These are phyloP conservation scores for Aphelenchoides fujianensis DNA, from an alignment of 1,140 invertebrate genomes.

Conservation along the genomic window DNA sequence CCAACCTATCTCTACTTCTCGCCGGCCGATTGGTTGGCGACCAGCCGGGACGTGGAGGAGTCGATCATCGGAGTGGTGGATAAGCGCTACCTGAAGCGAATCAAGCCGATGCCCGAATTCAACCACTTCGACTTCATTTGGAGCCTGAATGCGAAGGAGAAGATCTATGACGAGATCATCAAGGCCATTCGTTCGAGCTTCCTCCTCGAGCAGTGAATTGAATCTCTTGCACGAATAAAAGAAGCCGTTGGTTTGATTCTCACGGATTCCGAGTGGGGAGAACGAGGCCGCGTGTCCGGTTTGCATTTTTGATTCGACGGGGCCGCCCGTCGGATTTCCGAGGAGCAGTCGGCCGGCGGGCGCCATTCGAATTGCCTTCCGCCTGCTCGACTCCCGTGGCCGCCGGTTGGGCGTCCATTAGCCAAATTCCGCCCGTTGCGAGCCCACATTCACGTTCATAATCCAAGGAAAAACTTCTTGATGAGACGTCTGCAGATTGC, in stretches of 20 bases:
- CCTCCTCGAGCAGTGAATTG: background rate
- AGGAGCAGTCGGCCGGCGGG: background rate
- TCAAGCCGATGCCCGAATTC: conserved; percentile 39
- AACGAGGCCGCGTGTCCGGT: no score
- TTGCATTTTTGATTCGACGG: no score
- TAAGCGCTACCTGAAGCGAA: conserved; percentile 37
- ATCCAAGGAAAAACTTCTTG: no score
- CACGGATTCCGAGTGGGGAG: background rate
- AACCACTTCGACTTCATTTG: conserved; percentile 57
- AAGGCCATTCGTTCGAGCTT: background rate
- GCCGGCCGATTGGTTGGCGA: conserved; percentile 52
- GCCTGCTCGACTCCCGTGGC: background rate
- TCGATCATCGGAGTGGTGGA: conserved; percentile 28
- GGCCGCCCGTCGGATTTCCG: background rate
- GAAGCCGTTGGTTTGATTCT: background rate
- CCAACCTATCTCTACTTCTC: conserved; percentile 56
- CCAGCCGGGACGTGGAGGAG: conserved; percentile 45
- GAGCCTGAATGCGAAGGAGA: conserved; percentile 42
- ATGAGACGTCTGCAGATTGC: no score
- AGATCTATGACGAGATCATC: conserved; percentile 53
- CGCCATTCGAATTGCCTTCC: no score
- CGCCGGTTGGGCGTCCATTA: background rate
- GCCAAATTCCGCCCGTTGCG: background rate
- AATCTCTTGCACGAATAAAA: background rate
- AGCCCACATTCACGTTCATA: background rate